Evolutionary conservation across 2,113 vertebrate species (phyloP).

Genomic region (Lepus americanus): DNA sequence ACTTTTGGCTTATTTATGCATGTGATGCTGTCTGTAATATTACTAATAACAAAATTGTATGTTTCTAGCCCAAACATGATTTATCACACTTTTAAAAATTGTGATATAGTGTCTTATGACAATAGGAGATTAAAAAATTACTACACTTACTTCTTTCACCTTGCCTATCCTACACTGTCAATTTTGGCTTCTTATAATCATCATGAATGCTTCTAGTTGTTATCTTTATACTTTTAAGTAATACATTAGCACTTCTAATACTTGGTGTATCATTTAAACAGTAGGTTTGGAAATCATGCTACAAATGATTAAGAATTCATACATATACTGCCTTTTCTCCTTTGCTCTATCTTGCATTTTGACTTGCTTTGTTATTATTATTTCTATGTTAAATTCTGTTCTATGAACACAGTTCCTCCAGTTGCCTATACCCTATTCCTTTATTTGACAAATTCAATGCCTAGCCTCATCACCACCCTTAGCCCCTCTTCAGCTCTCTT

Average conservation of each 20-base stretch:
- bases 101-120: not conserved
- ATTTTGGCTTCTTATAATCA: not conserved
- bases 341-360: not conserved
- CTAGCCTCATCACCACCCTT: not conserved
- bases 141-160: not conserved
- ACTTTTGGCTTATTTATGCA: too few species aligned
- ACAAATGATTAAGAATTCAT: not conserved
- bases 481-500: not conserved
- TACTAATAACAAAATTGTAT: too few species aligned
- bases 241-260: not conserved
- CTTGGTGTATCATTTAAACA: not conserved
- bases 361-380: not conserved
- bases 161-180: not conserved
- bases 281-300: not conserved
- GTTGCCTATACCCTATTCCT: not conserved
- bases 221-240: slow-evolving; percentile 10
- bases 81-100: not conserved
- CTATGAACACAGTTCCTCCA: not conserved
- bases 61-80: too few species aligned
- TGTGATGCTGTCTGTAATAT: too few species aligned
- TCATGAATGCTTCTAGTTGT: not conserved
- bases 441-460: not conserved
- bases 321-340: not conserved
- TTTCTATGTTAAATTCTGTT: not conserved
- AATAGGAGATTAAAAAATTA: not conserved